Evolutionary conservation across 2,113 vertebrate species (phyloP), one percentile per base, ranked within the genome.

Genomic region (Datnioides undecimradiatus): DNA sequence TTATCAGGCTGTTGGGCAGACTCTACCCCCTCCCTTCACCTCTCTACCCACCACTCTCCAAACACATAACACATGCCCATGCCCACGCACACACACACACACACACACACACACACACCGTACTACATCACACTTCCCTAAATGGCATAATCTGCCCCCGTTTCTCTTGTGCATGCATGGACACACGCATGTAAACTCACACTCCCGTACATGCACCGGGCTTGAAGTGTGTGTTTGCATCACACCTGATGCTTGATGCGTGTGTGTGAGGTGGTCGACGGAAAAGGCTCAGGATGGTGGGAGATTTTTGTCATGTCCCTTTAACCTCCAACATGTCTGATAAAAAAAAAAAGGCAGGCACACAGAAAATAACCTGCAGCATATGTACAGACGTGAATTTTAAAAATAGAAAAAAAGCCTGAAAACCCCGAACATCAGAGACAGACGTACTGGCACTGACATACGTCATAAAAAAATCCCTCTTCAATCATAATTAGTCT

Each of bases 1-100:
- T 97, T 96, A 97, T 96, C 95, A 95, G 95, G 91, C 94, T 88
- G 90, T 94, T 96, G 95, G 95, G 95, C 95, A 93, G 93, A 96
- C 94, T 93, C 90, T 82, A 87, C 62, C 71, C 73, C 93, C 93
- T 89, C 93, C 88, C 92, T 89, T 93, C 88, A 90, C 85, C 59
- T 73, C 66, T 62, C 65, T 72, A 67, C 55, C 58, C 89, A 93
- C 92, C 92, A 90, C 80, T 65, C 72, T 73, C 72, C 48, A 66
- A 84, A 79, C 69, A 84, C 65, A 73, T 60, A 84, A 84, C 71
- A 82, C 73, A 82, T 73, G 33, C 67, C 38, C 76, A 62, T 48
- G 41, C 48, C n/a, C 52, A 36, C 73, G 54, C 45, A 59, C 68
- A 52, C 48, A 59, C 45, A 65, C 13, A 25, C 46, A 46, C 57